phyloP scores from a whole-genome alignment of 2,113 vertebrate species.

The Dipodomys merriami region DNA sequence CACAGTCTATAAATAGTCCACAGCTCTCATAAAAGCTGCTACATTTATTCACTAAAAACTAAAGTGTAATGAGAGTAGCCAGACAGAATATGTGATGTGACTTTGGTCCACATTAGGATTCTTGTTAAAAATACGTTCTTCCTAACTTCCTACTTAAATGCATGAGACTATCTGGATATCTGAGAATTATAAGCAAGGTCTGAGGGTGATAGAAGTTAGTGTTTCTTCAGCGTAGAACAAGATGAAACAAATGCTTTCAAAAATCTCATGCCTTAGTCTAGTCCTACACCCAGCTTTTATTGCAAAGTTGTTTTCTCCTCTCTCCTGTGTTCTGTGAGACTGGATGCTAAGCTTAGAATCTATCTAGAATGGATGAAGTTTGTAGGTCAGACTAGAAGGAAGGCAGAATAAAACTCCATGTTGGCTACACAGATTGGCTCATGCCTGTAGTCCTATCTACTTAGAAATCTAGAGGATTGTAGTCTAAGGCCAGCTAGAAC shows the following conservation, averaged over 20 bases:
- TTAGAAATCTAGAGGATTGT: no score
- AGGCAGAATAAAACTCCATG: background rate
- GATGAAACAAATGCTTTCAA: background rate
- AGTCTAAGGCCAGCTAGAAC: no score
- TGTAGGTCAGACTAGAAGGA: background rate
- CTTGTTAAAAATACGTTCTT: background rate
- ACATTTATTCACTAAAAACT: background rate
- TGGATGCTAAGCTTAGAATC: background rate
- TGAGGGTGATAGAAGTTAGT: background rate
- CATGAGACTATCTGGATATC: slow-evolving; percentile 1
- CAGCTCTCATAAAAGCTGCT: background rate
- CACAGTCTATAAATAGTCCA: background rate
- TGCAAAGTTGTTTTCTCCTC: background rate
- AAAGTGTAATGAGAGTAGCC: background rate
- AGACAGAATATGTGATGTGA: background rate
- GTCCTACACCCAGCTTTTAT: background rate
- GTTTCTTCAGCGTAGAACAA: background rate
- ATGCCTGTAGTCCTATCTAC: no score
- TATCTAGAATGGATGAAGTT: background rate
- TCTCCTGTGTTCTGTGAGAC: background rate
- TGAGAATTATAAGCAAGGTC: background rate
- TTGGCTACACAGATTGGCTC: no score
- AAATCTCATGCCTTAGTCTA: background rate
- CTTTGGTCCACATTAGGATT: background rate
- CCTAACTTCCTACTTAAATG: background rate